Evolutionary conservation across 1,140 invertebrate species (phyloP).

Genomic region (Trichonephila inaurata): DNA sequence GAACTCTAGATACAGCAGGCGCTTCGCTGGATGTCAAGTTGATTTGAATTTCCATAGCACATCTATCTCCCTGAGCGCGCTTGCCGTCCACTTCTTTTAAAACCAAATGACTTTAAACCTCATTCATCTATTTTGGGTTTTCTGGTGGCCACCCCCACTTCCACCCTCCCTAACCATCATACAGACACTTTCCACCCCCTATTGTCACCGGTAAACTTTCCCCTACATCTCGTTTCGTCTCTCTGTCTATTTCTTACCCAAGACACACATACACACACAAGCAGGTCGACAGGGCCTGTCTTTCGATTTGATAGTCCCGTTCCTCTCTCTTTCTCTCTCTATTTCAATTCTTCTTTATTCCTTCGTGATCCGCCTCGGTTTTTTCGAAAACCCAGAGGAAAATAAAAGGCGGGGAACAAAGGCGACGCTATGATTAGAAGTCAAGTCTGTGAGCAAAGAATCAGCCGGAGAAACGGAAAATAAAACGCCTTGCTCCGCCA

Average conservation of each 20-base stretch:
- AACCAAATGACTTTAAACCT: slow-evolving; percentile 76
- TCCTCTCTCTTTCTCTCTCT: not conserved
- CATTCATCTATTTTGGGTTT: slow-evolving; percentile 75
- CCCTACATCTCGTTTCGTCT: slow-evolving; percentile 36
- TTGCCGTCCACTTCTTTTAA: slow-evolving; percentile 73
- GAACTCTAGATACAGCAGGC: slow-evolving; percentile 12
- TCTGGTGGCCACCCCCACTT: slow-evolving; percentile 60
- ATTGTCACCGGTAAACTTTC: slow-evolving; percentile 28
- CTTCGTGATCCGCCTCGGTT: slow-evolving; percentile 48
- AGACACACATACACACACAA: slow-evolving; percentile 1
- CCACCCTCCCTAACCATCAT: slow-evolving; percentile 26
- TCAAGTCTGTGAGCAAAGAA: slow-evolving; percentile 72
- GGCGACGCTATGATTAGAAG: slow-evolving; percentile 73
- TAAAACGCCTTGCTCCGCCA: slow-evolving; percentile 64
- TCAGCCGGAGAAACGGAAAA: slow-evolving; percentile 56
- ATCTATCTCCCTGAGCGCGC: slow-evolving; percentile 65
- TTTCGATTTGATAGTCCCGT: slow-evolving; percentile 45
- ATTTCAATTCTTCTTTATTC: slow-evolving; percentile 67
- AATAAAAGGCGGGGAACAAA: slow-evolving; percentile 69
- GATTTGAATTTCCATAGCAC: slow-evolving; percentile 77
- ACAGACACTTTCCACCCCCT: slow-evolving; percentile 11
- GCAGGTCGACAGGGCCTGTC: slow-evolving; percentile 54
- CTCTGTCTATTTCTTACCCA: slow-evolving; percentile 44
- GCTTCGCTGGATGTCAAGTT: slow-evolving; percentile 73
- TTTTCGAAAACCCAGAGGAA: slow-evolving; percentile 72